phyloP scores from a whole-genome alignment of 2,797 vertebrate genomes.

The Eutrigla gurnardus region DNA sequence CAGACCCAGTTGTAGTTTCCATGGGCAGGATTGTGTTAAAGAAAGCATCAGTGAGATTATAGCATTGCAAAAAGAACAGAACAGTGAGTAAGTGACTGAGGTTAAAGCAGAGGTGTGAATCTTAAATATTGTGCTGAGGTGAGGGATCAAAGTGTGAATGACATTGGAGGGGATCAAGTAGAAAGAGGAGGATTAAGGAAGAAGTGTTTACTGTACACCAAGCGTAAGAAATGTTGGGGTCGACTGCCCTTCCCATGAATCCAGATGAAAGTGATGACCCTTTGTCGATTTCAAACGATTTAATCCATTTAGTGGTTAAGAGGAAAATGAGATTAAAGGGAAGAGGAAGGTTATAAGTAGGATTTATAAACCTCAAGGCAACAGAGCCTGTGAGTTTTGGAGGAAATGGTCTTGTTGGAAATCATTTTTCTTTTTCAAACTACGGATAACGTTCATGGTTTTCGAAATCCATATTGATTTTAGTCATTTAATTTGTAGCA shows the following conservation, averaged over 20 bases:
- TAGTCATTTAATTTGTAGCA: not conserved
- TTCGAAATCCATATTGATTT: not conserved
- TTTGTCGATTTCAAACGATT: slow-evolving; percentile 16
- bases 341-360: not conserved
- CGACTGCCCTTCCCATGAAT: not conserved
- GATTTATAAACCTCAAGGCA: not conserved
- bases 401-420: not conserved
- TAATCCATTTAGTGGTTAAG: slow-evolving; percentile 10
- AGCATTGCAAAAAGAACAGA: not conserved
- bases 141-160: slow-evolving; percentile 12
- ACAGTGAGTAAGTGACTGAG: not conserved
- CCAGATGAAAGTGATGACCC: slow-evolving; percentile 17
- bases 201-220: slow-evolving; percentile 7
- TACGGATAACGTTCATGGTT: not conserved
- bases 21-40: not conserved
- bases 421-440: not conserved
- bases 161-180: not conserved
- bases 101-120: not conserved
- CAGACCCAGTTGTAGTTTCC: not conserved
- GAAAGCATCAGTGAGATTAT: not conserved
- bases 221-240: not conserved
- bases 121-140: not conserved
- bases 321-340: slow-evolving; percentile 21
- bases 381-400: not conserved
- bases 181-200: not conserved